phyloP scores from a whole-genome alignment of 1,140 invertebrate genomes.

The Caenorhabditis latens region DNA sequence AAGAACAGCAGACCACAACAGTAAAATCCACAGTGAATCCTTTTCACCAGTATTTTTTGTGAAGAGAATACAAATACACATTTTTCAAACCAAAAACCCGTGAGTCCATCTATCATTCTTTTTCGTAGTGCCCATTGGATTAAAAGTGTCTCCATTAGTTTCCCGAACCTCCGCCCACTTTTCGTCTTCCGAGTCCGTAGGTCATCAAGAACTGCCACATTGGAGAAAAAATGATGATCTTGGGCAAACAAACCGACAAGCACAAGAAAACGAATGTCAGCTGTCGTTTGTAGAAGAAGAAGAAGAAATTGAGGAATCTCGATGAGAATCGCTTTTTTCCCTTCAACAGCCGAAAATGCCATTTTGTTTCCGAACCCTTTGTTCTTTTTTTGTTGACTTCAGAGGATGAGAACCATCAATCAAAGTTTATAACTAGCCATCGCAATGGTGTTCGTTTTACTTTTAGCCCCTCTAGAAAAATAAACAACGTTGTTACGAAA shows the following conservation, averaged over 20 bases:
- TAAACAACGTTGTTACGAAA: background rate
- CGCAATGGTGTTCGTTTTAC: conserved; percentile 17
- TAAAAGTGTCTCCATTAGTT: background rate
- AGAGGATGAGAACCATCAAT: conserved; percentile 7
- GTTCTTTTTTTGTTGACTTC: background rate
- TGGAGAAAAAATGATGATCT: conserved; percentile 32
- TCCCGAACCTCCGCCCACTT: background rate
- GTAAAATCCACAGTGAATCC: too few relatives aligned
- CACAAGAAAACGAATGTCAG: conserved; percentile 23
- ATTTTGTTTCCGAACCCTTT: conserved; percentile 2
- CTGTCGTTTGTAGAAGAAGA: conserved; percentile 6
- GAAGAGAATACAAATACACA: too few relatives aligned
- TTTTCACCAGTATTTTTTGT: too few relatives aligned
- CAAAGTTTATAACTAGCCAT: conserved; percentile 31
- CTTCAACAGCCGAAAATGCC: background rate
- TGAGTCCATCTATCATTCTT: background rate
- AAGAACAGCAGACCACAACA: too few relatives aligned
- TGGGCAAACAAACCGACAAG: conserved; percentile 48
- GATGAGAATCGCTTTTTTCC: background rate
- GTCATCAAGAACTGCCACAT: conserved; percentile 41
- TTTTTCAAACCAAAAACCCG: background rate
- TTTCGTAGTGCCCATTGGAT: background rate
- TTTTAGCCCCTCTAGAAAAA: background rate
- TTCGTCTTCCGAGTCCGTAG: conserved; percentile 4
- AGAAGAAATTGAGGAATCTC: conserved; percentile 9